Evolutionary conservation across 2,888 invertebrate species (phyloP), one percentile per base, ranked within the genome.

Genomic region (Hyposoter didymator): DNA sequence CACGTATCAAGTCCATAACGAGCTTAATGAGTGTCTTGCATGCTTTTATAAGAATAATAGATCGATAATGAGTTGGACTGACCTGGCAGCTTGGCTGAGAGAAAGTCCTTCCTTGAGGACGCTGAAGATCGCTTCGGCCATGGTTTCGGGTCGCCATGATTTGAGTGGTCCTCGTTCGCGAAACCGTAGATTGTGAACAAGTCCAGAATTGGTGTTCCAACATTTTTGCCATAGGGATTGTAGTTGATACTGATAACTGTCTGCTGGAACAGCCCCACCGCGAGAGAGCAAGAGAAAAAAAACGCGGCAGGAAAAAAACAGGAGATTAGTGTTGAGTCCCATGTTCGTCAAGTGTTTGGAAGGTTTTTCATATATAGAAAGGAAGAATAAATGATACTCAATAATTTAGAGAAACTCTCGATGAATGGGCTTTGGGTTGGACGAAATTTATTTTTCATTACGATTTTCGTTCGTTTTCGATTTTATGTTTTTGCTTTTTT

Each of bases 191-290:
- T 98, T 98, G 95, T 98, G 98, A 90, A 98, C 97, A 92, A 98
- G 95, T 91, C 97, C 97, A 94, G 98, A 98, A 94, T 98, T 98
- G 89, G 98, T 98, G 94, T 97, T 98, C 98, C 98, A 98, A 94
- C 98, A 98, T 94, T 98, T 98, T 94, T 98, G 98, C 98, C 98
- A 98, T 97, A 98, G 97, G 83, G 97, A 98, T 94, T 98, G 98
- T 94, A 98, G 95, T 94, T 98, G 98, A 94, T 98, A 98, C 94
- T 98, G 98, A 96, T 98, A 98, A 95, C 98, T 98, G 96, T 98
- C 98, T 96, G 97, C 96, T 97, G 97, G 88, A 92, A 93, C 92
- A 92, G 90, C 69, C 83, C 85, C 83, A 81, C 85, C 85, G 85
- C 85, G 69, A 66, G 78, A 55, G 75, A 32, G 62, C 22, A 45